Evolutionary conservation across 2,888 invertebrate genomes (phyloP).

Genomic region (Ernsta delagoae): DNA sequence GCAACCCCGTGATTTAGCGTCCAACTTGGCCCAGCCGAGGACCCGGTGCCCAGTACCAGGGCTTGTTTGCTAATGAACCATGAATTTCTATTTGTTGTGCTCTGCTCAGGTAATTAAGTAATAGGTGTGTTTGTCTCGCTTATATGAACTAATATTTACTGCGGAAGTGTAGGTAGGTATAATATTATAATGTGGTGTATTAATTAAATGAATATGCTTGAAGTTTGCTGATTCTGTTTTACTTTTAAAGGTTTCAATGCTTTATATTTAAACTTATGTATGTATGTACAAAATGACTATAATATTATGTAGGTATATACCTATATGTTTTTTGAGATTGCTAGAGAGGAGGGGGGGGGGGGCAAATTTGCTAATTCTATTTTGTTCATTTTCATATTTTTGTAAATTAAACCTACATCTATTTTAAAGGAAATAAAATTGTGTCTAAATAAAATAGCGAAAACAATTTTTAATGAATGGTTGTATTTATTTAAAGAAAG

Average conservation of each 20-base stretch:
- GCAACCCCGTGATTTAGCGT: constrained; percentile 77
- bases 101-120: constrained; percentile 77
- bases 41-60: constrained; percentile 48
- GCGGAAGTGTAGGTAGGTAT: constrained; percentile 5
- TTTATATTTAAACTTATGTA: too few species aligned
- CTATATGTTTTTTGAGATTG: too few species aligned
- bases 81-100: constrained; percentile 80
- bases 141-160: constrained; percentile 39
- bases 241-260: background rate
- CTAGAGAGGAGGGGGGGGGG: too few species aligned
- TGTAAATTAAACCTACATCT: too few species aligned
- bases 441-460: background rate
- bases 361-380: too few species aligned
- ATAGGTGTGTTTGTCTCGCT: constrained; percentile 55
- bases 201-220: background rate
- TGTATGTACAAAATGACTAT: too few species aligned
- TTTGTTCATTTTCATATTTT: too few species aligned
- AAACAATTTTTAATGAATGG: too few species aligned
- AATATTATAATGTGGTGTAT: background rate
- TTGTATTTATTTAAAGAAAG: too few species aligned
- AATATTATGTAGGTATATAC: too few species aligned
- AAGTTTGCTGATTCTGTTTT: background rate
- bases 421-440: too few species aligned
- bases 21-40: constrained; percentile 75
- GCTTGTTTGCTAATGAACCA: constrained; percentile 79